Evolutionary conservation across 2,113 vertebrate genomes (phyloP), one percentile per base, ranked within the genome.

Genomic region (Gymnobelideus leadbeateri): DNA sequence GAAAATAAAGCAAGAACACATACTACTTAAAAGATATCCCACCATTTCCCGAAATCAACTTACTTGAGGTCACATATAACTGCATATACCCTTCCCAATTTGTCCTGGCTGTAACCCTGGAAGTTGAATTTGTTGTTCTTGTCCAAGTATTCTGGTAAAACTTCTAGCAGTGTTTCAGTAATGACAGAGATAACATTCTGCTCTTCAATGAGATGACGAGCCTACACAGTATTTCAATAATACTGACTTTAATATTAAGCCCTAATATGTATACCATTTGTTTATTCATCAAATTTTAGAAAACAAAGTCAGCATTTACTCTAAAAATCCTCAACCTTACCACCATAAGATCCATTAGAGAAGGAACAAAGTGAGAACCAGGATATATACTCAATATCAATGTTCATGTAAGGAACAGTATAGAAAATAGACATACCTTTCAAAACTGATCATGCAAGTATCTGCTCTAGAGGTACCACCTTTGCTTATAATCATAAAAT

Each of bases 1-100:
- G 96, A 28, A 96, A 90, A 84, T 84, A 49, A 97, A 91, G 95
- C 23, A 96, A 92, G 84, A 54, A 43, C 21, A 93, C 46, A 94
- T 3, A 89, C 50, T 90, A 8, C 55, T 96, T 94, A 93, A 90
- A 0, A 95, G 52, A n/a, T 91, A 96, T 19, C 90, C 92, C 89
- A 97, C 94, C 61, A 95, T 94, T 68, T 93, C 43, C 91, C 54
- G 89, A 0, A 2, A 92, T 84, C 55, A 94, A 98, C 98, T 97
- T 97, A 99, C 99, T 99, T 99, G 98, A 99, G 99, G 97, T 99
- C 99, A 97, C 99, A 99, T 98, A 99, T 99, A 97, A 99, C 98
- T 95, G 99, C 98, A 98, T 99, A 99, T 43, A 99, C 99, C 93
- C 99, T 98, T 95, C 98, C 98, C 97, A 99, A 95, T 98, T 99